Percentiles rank a stretch among this genome's conserved stretches.
Evolutionary conservation across 1,140 invertebrate genomes (phyloP).

Genomic region (Drosophila sulfurigaster): DNA sequence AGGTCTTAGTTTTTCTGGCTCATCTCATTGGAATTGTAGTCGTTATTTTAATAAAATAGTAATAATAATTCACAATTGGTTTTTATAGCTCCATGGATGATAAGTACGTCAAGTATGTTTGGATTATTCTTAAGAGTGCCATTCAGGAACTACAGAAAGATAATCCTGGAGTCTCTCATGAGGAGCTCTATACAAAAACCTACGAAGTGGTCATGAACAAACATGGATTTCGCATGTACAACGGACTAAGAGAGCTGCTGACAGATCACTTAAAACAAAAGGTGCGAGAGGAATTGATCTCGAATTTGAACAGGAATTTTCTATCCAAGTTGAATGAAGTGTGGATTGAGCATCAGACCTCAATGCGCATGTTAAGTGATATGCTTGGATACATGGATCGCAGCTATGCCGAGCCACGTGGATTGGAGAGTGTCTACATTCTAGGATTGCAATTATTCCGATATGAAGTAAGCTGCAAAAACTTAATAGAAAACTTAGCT

Average conservation of each 20-base stretch:
- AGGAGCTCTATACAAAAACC: constrained; percentile 1
- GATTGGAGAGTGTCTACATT: constrained; percentile 1
- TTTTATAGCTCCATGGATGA: constrained; percentile 13
- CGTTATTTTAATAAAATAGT: too few species aligned
- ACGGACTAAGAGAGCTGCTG: constrained; percentile 9
- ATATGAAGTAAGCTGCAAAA: constrained; percentile 3
- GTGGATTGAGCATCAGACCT: constrained; percentile 1
- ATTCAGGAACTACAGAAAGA: background rate
- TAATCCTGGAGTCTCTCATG: background rate
- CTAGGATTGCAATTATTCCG: constrained; percentile 8
- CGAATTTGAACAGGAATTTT: background rate
- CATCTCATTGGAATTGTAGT: too few species aligned
- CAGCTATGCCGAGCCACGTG: background rate
- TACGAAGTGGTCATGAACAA: constrained; percentile 4
- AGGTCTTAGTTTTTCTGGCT: too few species aligned
- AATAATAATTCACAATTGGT: background rate
- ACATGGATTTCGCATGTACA: constrained; percentile 16
- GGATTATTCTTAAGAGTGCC: constrained; percentile 1
- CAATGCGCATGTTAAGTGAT: constrained; percentile 13
- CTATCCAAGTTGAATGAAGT: background rate
- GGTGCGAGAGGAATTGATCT: background rate
- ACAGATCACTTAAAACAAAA: constrained; percentile 4
- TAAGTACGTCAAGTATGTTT: constrained; percentile 2
- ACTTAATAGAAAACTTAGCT: background rate
- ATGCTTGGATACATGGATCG: background rate